Conservation (phyloP, 2,797 vertebrate species). For the Microctenopoma lineatum region DNA sequence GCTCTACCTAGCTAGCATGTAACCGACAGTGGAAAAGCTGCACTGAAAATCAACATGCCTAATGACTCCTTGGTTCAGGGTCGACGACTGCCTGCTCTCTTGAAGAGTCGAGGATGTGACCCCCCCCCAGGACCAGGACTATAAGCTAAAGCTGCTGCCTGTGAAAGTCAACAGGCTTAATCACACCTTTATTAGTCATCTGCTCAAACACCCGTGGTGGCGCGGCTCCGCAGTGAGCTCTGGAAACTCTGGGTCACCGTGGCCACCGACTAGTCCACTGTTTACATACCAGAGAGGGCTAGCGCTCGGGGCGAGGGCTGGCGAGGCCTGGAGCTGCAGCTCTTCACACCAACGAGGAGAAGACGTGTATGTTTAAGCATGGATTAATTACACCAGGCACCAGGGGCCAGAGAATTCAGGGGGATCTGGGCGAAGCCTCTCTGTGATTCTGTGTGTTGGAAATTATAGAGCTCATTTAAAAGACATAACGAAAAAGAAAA, state of each 20-base stretch:
- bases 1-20: constrained; percentile 12
- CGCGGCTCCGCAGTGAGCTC: constrained; percentile 58
- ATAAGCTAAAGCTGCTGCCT: constrained; percentile 49
- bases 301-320: constrained; percentile 44
- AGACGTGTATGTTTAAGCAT: too few relatives aligned
- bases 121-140: constrained; percentile 47
- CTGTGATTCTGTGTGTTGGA: too few relatives aligned
- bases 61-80: constrained; percentile 63
- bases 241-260: constrained; percentile 83
- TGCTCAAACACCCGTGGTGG: constrained; percentile 68
- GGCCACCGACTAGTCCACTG: constrained; percentile 64
- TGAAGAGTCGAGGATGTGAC: constrained; percentile 47
- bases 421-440: too few relatives aligned
- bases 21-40: constrained; percentile 43
- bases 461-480: too few relatives aligned
- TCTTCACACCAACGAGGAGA: not conserved
- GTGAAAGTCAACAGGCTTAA: constrained; percentile 66
- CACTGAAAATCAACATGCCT: constrained; percentile 55
- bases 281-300: constrained; percentile 76
- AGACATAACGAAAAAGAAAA: too few relatives aligned
- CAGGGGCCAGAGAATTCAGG: too few relatives aligned
- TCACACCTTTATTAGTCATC: constrained; percentile 76
- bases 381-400: too few relatives aligned
- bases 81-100: constrained; percentile 33
- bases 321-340: constrained; percentile 16